Conservation (phyloP, 2,797 vertebrate species). For the Eupleurogrammus muticus region DNA sequence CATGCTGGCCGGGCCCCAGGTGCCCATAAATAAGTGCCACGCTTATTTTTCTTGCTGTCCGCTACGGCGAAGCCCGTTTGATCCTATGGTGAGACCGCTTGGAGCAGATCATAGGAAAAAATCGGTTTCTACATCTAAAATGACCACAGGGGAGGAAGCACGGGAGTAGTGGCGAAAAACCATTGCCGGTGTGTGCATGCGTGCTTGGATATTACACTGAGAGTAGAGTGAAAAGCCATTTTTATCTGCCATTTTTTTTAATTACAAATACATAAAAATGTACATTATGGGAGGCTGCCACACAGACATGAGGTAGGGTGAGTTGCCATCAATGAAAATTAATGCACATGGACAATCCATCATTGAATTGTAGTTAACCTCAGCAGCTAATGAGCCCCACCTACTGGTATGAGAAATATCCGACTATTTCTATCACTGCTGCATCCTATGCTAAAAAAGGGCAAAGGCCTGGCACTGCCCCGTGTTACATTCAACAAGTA, state of each 20-base stretch:
- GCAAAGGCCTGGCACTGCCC: background rate
- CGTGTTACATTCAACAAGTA: background rate
- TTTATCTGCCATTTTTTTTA: constrained; percentile 61
- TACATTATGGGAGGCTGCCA: constrained; percentile 33
- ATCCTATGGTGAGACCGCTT: constrained; percentile 57
- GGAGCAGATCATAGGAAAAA: constrained; percentile 64
- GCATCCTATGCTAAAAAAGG: background rate
- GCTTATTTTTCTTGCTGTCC: constrained; percentile 74
- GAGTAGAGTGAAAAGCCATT: constrained; percentile 40
- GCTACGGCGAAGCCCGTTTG: constrained; percentile 56
- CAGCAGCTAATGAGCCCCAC: constrained; percentile 58
- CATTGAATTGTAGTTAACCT: background rate
- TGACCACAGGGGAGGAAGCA: constrained; percentile 54
- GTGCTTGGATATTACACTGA: constrained; percentile 15
- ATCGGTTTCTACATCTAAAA: constrained; percentile 49
- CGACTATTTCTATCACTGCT: constrained; percentile 3
- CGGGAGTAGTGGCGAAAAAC: constrained; percentile 27
- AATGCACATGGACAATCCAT: constrained; percentile 17
- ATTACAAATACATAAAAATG: constrained; percentile 50
- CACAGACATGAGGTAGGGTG: constrained; percentile 27
- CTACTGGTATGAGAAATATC: constrained; percentile 54
- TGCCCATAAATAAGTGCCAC: constrained; percentile 73
- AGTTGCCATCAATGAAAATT: constrained; percentile 18
- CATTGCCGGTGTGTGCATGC: constrained; percentile 12
- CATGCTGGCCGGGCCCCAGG: constrained; percentile 62